These are phyloP conservation scores for Montipora capitata DNA, from an alignment of 92 coral and sea anemone genomes.

Conservation along the genomic window DNA sequence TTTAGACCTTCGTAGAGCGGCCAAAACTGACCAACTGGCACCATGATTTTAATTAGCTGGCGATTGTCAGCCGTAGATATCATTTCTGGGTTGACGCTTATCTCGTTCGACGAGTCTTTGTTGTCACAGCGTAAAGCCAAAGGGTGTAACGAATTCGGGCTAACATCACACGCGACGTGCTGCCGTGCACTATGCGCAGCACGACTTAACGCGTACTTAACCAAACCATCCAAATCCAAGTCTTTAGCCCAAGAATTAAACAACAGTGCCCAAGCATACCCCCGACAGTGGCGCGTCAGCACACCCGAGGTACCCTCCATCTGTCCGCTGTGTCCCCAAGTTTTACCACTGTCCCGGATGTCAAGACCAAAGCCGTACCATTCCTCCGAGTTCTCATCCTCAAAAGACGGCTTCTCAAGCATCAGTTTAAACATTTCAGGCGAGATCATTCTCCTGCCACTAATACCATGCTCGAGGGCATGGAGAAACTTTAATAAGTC, in stretches of 20 bases:
- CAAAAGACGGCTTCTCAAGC: conserved; percentile 42
- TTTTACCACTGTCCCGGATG: conserved; percentile 36
- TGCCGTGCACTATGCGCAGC: background rate
- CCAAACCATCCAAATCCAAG: conserved; percentile 49
- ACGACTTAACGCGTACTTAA: conserved; percentile 38
- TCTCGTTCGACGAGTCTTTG: background rate
- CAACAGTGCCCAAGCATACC: conserved; percentile 60
- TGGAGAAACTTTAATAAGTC: conserved; percentile 33
- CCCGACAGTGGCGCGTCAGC: conserved; percentile 43
- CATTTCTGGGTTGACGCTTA: background rate
- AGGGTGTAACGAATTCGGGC: background rate
- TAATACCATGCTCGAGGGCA: conserved; percentile 28
- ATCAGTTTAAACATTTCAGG: conserved; percentile 36
- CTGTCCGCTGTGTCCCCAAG: conserved; percentile 68
- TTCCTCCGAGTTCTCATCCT: conserved; percentile 19
- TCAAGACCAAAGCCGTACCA: conserved; percentile 68
- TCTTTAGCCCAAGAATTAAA: conserved; percentile 67
- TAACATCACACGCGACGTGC: background rate
- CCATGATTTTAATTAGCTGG: conserved; percentile 24
- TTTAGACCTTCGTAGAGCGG: conserved; percentile 14
- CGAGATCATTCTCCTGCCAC: conserved; percentile 22
- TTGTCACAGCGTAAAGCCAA: background rate
- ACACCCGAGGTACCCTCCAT: conserved; percentile 69
- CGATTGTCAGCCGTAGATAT: conserved; percentile 17
- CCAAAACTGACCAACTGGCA: conserved; percentile 27